Base-by-base conservation (phyloP, 2,797 vertebrate species). In the Nyctalus aviator region DNA sequence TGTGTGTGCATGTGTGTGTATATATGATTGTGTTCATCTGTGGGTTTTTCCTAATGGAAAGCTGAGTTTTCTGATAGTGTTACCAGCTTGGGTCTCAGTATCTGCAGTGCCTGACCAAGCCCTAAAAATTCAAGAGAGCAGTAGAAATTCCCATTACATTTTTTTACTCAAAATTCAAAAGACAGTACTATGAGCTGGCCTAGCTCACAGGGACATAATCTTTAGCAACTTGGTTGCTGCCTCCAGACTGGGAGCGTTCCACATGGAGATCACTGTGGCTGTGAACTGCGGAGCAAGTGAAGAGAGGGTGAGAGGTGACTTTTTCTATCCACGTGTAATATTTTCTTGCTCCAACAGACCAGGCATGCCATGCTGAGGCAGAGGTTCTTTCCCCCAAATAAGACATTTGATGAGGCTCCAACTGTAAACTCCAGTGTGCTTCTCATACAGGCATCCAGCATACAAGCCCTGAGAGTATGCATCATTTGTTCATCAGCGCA, bases 41-140 rank as follows among this genome's bases (percentile, higher is more conserved):
- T 83, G 59, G 0, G n/a, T 27, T 84, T 88, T 93, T 62, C 5
- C 30, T 48, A 78, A 57, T 20, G 53, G 21, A 50, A 94, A 91
- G 73, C 9, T 25, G 53, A 37, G 21, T 13, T 76, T 59, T 69
- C 55, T 37, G 32, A 35, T 50, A 25, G 44, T 50, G 3, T 55
- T 55, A 68, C 5, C 6, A 59, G 23, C n/a, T 78, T 59, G 27
- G 14, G 15, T 48, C 12, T 94, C 37, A 66, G 10, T 25, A 46
- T 57, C 7, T 32, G 57, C 13, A 15, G 62, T 50, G 21, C 9
- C 6, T 44, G 1, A 27, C 21, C 41, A 86, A 62, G 85, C 14
- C 15, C 8, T 11, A 41, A 41, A 66, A 18, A 11, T 21, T 73
- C 8, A 50, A 20, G 12, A 30, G 55, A n/a, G 17, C 7, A n/a